Conservation (phyloP, 2,113 vertebrate species). For the Ctenodactylus gundi region DNA sequence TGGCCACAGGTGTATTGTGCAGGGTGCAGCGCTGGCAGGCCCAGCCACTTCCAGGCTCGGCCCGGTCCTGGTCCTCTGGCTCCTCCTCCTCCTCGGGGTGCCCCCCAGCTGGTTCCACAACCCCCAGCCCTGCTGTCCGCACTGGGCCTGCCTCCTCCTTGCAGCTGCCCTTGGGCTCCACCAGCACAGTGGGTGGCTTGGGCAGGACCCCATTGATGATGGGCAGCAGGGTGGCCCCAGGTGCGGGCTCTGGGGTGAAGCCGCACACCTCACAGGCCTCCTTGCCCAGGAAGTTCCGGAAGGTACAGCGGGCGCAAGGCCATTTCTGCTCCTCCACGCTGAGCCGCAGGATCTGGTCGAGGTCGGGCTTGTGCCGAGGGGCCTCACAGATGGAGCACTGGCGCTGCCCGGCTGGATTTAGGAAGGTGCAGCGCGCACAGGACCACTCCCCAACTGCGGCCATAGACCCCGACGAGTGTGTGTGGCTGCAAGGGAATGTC, state of each 20-base stretch:
- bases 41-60: slow-evolving; percentile 85
- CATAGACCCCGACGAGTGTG: slow-evolving; percentile 94
- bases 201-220: slow-evolving; percentile 84
- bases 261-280: slow-evolving; percentile 93
- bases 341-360: slow-evolving; percentile 96
- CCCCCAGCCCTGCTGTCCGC: slow-evolving; percentile 64
- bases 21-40: slow-evolving; percentile 96
- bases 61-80: slow-evolving; percentile 51
- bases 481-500: slow-evolving; percentile 87
- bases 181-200: slow-evolving; percentile 67
- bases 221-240: slow-evolving; percentile 73
- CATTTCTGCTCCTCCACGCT: slow-evolving; percentile 95
- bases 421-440: slow-evolving; percentile 96
- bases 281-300: slow-evolving; percentile 93
- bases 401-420: slow-evolving; percentile 91
- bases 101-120: slow-evolving; percentile 65
- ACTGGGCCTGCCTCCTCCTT: slow-evolving; percentile 75
- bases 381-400: slow-evolving; percentile 99
- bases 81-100: slow-evolving; percentile 81
- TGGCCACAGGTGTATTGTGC: slow-evolving; percentile 93
- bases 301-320: slow-evolving; percentile 95
- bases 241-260: slow-evolving; percentile 77
- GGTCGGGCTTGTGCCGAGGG: slow-evolving; percentile 95
- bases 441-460: slow-evolving; percentile 95
- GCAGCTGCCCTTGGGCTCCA: slow-evolving; percentile 85